Percentiles rank a stretch among this genome's conserved stretches.
Conservation (phyloP, 2,888 invertebrate species). For the Campoplex nolae region DNA sequence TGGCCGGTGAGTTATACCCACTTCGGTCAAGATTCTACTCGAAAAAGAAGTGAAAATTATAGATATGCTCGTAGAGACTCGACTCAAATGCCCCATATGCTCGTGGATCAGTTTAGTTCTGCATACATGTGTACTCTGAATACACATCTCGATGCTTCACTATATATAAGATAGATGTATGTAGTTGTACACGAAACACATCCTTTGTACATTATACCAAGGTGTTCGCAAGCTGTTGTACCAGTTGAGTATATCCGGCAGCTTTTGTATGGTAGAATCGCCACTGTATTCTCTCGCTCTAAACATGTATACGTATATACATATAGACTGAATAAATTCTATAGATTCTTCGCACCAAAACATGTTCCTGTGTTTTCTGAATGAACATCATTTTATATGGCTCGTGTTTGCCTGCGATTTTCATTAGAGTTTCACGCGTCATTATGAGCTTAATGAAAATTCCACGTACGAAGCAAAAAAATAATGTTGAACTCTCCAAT, state of each 20-base stretch:
- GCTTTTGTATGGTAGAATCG: conserved; percentile 66
- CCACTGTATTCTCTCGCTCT: conserved; percentile 36
- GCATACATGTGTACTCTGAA: conserved; percentile 45
- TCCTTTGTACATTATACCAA: conserved; percentile 68
- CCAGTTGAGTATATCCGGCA: conserved; percentile 68
- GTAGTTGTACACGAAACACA: conserved; percentile 54
- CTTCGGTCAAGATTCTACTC: no score
- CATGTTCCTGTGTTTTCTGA: conserved; percentile 35
- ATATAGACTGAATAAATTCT: conserved; percentile 18
- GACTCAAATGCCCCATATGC: conserved; percentile 32
- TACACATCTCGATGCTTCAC: conserved; percentile 40
- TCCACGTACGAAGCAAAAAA: neutral
- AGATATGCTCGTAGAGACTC: no score
- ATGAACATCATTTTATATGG: conserved; percentile 37
- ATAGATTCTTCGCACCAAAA: conserved; percentile 52
- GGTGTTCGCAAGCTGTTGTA: conserved; percentile 69
- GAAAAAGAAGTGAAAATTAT: no score
- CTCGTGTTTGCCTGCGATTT: conserved; percentile 23
- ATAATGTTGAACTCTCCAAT: neutral
- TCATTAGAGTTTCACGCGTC: conserved; percentile 14
- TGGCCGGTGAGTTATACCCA: no score
- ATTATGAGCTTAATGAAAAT: conserved; percentile 37
- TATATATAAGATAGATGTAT: conserved; percentile 25
- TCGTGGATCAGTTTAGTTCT: conserved; percentile 50
- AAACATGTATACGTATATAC: conserved; percentile 18